Evolutionary conservation across 2,113 vertebrate genomes (phyloP).

Genomic region (Onychorhynchus coronatus): DNA sequence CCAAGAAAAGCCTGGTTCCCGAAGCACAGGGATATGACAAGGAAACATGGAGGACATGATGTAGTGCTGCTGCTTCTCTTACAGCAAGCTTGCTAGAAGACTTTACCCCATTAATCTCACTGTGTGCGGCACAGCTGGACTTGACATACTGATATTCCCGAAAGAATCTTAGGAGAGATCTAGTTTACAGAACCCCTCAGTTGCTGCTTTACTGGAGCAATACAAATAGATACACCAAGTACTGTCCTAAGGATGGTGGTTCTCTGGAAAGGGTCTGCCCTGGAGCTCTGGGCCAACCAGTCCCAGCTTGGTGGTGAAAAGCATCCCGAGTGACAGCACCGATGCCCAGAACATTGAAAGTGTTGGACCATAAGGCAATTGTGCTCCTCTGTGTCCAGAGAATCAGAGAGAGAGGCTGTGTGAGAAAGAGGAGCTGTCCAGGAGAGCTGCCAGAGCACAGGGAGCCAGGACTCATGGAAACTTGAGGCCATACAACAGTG

Average conservation of each 20-base stretch:
- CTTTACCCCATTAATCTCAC: background rate
- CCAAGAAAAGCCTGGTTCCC: background rate
- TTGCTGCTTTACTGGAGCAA: background rate
- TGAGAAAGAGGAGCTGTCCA: background rate
- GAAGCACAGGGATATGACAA: background rate
- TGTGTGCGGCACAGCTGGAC: background rate
- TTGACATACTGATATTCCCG: background rate
- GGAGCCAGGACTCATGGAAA: background rate
- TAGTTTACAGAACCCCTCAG: background rate
- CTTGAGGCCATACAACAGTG: background rate
- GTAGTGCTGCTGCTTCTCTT: background rate
- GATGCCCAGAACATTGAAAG: background rate
- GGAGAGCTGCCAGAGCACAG: background rate
- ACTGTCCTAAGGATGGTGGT: background rate
- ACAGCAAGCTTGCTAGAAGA: background rate
- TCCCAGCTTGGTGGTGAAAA: background rate
- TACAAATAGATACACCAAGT: background rate
- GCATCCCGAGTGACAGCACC: background rate
- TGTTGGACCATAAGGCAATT: background rate
- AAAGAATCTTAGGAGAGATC: background rate
- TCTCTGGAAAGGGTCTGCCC: background rate
- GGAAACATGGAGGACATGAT: background rate
- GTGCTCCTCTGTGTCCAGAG: background rate
- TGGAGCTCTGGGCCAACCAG: rapidly evolving
- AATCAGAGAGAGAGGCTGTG: background rate